A percentile compares a stretch with the other conserved stretches of the same genome.
phyloP scores from a whole-genome alignment of 2,888 invertebrate genomes.

The Ichneumoninae sp. region DNA sequence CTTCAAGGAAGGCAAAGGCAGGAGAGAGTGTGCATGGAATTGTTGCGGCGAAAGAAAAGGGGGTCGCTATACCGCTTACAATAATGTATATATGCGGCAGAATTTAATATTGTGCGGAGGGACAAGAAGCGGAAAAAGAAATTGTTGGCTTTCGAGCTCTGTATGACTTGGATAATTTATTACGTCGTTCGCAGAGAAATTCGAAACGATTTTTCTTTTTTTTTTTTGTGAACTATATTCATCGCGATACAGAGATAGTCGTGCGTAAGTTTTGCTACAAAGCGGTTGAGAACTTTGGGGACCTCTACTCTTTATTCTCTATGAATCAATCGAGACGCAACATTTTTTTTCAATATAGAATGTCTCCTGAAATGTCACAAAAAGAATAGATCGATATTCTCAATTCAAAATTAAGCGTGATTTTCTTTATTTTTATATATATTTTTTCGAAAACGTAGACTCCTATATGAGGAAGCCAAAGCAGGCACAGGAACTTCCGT shows the following conservation, averaged over 20 bases:
- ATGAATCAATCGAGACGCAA: background rate
- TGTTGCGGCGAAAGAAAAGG: conserved; percentile 21
- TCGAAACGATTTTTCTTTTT: background rate
- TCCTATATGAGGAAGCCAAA: background rate
- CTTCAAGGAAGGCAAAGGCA: background rate
- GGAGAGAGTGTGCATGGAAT: conserved; percentile 31
- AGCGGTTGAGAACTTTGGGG: background rate
- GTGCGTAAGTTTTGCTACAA: background rate
- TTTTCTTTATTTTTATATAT: too few relatives aligned
- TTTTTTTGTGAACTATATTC: background rate
- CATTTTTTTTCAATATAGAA: background rate
- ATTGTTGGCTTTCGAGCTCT: conserved; percentile 45
- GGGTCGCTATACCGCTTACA: background rate
- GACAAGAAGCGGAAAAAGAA: conserved; percentile 50
- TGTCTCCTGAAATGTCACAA: background rate
- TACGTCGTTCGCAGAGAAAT: conserved; percentile 33
- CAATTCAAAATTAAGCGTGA: background rate
- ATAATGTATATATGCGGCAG: conserved; percentile 6
- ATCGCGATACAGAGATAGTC: background rate
- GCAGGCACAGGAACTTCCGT: background rate
- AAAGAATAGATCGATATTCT: background rate
- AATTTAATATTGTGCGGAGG: conserved; percentile 38
- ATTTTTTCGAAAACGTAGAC: background rate
- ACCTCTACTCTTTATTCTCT: background rate
- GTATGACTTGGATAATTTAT: conserved; percentile 48